Conservation (phyloP, 2,888 invertebrate species). For the Pseudococcus jackbeardsleyi region DNA sequence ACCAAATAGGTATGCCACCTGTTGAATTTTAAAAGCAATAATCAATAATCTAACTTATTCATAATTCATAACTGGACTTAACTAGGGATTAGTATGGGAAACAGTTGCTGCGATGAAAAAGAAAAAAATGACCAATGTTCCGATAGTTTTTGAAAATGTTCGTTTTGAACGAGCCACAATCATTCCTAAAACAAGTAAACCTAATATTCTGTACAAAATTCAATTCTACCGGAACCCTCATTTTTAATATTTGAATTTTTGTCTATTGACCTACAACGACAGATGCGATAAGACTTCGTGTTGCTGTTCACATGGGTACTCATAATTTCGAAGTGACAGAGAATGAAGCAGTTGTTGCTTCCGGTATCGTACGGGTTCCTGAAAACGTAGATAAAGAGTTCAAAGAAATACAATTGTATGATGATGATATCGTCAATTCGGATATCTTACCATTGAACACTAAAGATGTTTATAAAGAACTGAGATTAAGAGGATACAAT, state of each 20-base stretch:
- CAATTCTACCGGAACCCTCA: background rate
- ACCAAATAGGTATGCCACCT: background rate
- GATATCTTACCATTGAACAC: constrained; percentile 71
- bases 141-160: constrained; percentile 36
- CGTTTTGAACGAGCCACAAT: constrained; percentile 20
- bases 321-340: constrained; percentile 77
- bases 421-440: constrained; percentile 67
- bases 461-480: constrained; percentile 71
- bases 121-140: background rate
- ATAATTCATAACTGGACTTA: too few species aligned
- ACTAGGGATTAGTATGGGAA: background rate
- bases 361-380: constrained; percentile 77
- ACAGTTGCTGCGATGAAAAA: background rate
- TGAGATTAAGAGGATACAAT: constrained; percentile 73
- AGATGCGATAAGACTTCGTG: constrained; percentile 70
- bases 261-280: constrained; percentile 68
- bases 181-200: background rate
- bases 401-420: constrained; percentile 68
- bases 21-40: background rate
- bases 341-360: constrained; percentile 78
- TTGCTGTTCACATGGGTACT: constrained; percentile 75
- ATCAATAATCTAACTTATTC: too few species aligned
- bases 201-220: too few species aligned
- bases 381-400: constrained; percentile 73
- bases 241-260: too few species aligned